phyloP scores from a whole-genome alignment of 2,888 invertebrate genomes.

The Agrilus cyanescens region DNA sequence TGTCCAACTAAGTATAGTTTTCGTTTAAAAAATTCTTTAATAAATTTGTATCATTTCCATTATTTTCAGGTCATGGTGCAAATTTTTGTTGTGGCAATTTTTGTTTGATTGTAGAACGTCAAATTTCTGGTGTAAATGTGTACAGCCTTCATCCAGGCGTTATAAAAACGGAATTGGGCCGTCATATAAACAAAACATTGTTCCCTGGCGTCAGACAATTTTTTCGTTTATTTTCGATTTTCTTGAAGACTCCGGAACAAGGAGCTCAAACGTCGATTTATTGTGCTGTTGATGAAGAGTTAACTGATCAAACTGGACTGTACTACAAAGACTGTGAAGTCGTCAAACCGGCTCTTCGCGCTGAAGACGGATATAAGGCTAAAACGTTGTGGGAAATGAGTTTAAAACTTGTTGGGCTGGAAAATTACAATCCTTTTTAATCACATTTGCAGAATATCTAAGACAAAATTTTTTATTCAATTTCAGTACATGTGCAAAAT shows the following conservation, averaged over 20 bases:
- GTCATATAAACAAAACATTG: conserved; percentile 42
- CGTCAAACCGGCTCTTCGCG: conserved; percentile 37
- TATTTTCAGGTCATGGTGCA: too few relatives aligned
- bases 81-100: too few relatives aligned
- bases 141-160: conserved; percentile 66
- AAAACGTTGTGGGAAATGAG: conserved; percentile 52
- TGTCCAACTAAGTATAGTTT: too few relatives aligned
- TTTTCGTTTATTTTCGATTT: conserved; percentile 15
- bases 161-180: conserved; percentile 61
- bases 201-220: conserved; percentile 37
- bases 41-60: background rate
- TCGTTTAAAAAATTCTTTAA: background rate
- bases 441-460: too few relatives aligned
- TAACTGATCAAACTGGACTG: conserved; percentile 45
- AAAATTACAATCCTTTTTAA: conserved; percentile 36
- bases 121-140: conserved; percentile 43
- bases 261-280: conserved; percentile 69
- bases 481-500: too few relatives aligned
- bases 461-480: too few relatives aligned
- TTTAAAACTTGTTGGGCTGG: conserved; percentile 38
- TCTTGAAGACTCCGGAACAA: conserved; percentile 46
- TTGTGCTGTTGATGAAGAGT: conserved; percentile 56
- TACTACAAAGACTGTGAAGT: conserved; percentile 48
- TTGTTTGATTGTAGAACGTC: too few relatives aligned
- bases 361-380: conserved; percentile 42